Evolutionary conservation across 2,797 vertebrate species (phyloP).

Genomic region (Choloepus didactylus): DNA sequence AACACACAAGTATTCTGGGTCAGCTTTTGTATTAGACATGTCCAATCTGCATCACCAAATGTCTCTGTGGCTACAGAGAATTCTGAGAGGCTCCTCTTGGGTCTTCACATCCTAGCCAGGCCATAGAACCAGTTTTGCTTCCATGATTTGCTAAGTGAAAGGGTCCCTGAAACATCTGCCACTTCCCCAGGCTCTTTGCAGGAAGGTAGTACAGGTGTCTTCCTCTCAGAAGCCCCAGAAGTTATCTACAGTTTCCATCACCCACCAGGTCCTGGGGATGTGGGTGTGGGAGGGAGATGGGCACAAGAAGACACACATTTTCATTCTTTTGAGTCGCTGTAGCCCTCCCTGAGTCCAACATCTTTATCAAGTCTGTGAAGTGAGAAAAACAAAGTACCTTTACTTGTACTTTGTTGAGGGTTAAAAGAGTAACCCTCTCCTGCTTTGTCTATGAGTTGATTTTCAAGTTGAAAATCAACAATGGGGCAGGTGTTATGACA

Average conservation of each 20-base stretch:
- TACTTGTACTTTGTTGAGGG: too few species aligned
- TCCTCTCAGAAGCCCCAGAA: too few species aligned
- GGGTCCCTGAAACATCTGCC: not conserved
- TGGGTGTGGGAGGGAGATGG: accelerated
- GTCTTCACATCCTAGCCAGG: too few species aligned
- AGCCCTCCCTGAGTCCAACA: not conserved
- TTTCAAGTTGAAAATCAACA: not conserved
- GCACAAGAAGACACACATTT: not conserved
- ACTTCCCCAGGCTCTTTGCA: not conserved
- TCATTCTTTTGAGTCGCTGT: not conserved
- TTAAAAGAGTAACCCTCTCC: too few species aligned
- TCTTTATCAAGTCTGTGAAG: not conserved
- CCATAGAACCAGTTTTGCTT: too few species aligned
- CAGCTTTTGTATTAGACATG: not conserved
- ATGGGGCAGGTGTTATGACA: not conserved
- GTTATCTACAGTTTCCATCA: not conserved
- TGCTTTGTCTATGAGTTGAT: not conserved
- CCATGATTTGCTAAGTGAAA: not conserved
- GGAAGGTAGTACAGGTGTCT: not conserved
- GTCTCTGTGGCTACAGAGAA: accelerated
- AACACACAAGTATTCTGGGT: not conserved
- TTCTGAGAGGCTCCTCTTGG: not conserved
- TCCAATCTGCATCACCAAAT: not conserved
- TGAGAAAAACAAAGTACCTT: not conserved
- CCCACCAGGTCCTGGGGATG: not conserved